Evolutionary conservation across 2,888 invertebrate genomes (phyloP).

Genomic region (Aporophyla nigra): DNA sequence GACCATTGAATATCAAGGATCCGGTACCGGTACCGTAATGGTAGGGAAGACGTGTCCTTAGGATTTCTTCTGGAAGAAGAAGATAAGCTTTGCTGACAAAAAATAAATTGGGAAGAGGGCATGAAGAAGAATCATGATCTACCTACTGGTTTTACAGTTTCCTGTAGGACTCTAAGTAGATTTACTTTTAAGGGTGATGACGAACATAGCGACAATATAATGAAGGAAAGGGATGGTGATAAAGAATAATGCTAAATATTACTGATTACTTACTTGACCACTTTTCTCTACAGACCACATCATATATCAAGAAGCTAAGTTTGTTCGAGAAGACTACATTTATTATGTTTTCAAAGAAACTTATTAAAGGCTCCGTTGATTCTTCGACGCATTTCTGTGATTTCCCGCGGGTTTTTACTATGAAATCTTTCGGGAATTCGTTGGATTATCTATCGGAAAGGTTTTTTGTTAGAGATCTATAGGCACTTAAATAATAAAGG

Average conservation of each 20-base stretch:
- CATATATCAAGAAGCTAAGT: constrained; percentile 14
- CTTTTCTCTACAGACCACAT: constrained; percentile 6
- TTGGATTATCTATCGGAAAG: constrained; percentile 43
- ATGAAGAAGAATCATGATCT: background rate
- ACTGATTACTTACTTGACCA: background rate
- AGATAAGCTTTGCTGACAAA: too few relatives aligned
- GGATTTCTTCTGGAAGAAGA: background rate
- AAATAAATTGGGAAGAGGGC: background rate
- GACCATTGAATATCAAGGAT: too few relatives aligned
- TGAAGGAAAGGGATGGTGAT: background rate
- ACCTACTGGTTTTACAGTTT: background rate
- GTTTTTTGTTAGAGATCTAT: constrained; percentile 31
- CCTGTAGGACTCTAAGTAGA: background rate
- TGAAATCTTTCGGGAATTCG: constrained; percentile 44
- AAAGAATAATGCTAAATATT: background rate
- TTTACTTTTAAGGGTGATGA: background rate
- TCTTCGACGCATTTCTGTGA: constrained; percentile 48
- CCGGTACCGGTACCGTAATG: too few relatives aligned
- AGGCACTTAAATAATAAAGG: constrained; percentile 41
- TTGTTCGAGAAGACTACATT: background rate
- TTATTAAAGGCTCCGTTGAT: constrained; percentile 44
- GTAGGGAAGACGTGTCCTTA: too few relatives aligned
- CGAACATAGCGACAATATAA: background rate
- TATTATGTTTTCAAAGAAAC: constrained; percentile 39
- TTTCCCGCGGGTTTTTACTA: constrained; percentile 59